A percentile compares a stretch with the other conserved stretches of the same genome.
Conservation (phyloP, 2,797 vertebrate genomes). For the Enteromius argenteus region DNA sequence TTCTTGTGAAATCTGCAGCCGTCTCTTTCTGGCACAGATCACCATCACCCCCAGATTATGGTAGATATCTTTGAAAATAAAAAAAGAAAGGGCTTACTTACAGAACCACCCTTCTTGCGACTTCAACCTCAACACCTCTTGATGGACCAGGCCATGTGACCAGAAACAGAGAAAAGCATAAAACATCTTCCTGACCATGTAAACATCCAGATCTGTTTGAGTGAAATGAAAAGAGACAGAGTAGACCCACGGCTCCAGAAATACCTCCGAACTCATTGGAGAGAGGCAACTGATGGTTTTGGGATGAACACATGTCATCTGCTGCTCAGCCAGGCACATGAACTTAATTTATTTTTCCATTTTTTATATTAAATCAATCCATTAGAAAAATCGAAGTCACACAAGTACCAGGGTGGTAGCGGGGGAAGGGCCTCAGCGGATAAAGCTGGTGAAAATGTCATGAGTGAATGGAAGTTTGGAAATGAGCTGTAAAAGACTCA, state of each 20-base stretch:
- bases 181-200: conserved; percentile 42
- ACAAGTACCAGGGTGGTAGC: conserved; percentile 48
- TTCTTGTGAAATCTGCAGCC: conserved; percentile 70
- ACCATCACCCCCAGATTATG: conserved; percentile 57
- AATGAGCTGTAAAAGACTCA: conserved; percentile 77
- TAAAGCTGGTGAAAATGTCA: conserved; percentile 65
- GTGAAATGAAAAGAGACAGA: conserved; percentile 39
- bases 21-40: conserved; percentile 68
- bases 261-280: conserved; percentile 14
- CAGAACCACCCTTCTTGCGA: conserved; percentile 51
- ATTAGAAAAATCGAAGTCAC: conserved; percentile 57
- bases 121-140: conserved; percentile 52
- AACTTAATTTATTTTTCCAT: conserved; percentile 45
- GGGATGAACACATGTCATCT: conserved; percentile 14
- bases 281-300: conserved; percentile 25
- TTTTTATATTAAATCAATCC: conserved; percentile 64
- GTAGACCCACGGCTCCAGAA: conserved; percentile 11
- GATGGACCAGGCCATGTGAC: conserved; percentile 25
- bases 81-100: conserved; percentile 49
- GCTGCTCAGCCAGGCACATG: conserved; percentile 35
- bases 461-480: conserved; percentile 70
- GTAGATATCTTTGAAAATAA: conserved; percentile 29
- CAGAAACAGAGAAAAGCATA: conserved; percentile 31
- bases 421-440: conserved; percentile 56
- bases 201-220: conserved; percentile 33